Base-by-base conservation (phyloP, 2,797 vertebrate species). In the Myoxocephalus aenaeus region DNA sequence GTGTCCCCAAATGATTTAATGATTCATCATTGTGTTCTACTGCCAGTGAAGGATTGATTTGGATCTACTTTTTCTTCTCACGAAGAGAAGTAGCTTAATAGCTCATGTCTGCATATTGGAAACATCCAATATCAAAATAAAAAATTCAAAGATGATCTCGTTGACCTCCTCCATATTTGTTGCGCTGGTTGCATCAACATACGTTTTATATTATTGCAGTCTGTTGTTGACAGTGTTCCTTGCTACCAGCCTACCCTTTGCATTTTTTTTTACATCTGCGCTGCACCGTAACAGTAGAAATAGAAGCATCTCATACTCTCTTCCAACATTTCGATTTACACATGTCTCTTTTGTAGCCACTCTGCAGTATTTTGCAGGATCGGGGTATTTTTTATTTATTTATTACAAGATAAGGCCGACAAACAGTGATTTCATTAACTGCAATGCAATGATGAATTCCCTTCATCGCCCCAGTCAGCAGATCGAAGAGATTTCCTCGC, bases 71-170 rank as follows among this genome's bases (percentile, higher is more conserved):
- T 29, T 32, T 57, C 29, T 57, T 18, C 6, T 46, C 44, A 46
- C 15, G 15, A 62, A 25, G 34, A 48, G 12, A 17, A 50, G 42
- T 59, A 17, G 29, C 22, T 32, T 53, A 3, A 29, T 40, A 36
- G 65, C 14, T 59, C 14, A 48, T 67, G 15, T 64, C 18, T 68
- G 15, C 65, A 27, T 48, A 34, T 34, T 58, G 59, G 34, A 56
- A 13, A 70, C 61, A 79, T 71, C 40, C 18, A 70, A 64, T 66
- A 79, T 66, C 70, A 56, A 64, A 44, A 64, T 59, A 51, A 64
- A 42, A 64, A 7, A 66, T 56, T 53, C 40, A 57, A 29, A 71
- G 5, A 61, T 42, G 8, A 77, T 63, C 7, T 65, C 6, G 56
- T 59, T 5, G 11, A 58, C 56, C 63, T 67, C 56, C 63, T 67